Base-by-base conservation (phyloP, 2,888 invertebrate genomes). In the Orchestes rusci region DNA sequence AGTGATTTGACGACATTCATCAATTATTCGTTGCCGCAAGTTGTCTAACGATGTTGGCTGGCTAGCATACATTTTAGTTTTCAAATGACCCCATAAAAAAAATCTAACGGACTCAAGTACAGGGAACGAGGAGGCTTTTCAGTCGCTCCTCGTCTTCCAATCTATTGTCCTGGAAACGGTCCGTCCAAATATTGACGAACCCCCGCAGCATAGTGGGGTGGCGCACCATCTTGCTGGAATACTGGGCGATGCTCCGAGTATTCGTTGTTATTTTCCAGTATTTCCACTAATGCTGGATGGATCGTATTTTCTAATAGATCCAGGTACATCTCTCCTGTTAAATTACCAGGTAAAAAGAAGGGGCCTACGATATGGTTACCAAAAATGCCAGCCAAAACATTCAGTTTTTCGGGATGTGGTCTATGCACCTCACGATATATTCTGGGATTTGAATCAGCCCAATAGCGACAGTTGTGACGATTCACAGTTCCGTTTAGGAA, bases 251-350 rank as follows among this genome's bases (percentile, higher is more conserved):
- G 32, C 16, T 27, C 28, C 12, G 4, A 17, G 16, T 23, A 36
- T 3, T n/a, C 4, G 12, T n/a, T 3, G 16, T 36, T 16, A n/a
- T 36, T 36, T 20, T 43, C 2, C 17, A 38, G 17, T 19, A 32
- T 12, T 16, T 45, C 27, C 29, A 42, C 28, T 17, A 39, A 34
- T 16, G 39, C 33, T 43, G 40, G 40, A 33, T 42, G 16, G 40
- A 33, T 34, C 33, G 34, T 23, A 23, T 40, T 40, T 18, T 42
- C 34, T n/a, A 45, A 45, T 20, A 45, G 29, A 15, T 45, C 40
- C 15, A 40, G 20, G 37, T 43, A 38, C 13, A 38, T 30, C 23
- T 38, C 16, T 12, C 38, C 43, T 16, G 17, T 43, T 27, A 18
- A 35, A 43, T 37, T 30, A 27, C 31, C 37, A 17, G 18, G 37